A percentile compares a stretch with the other conserved stretches of the same genome.
These are phyloP conservation scores for Noturus placidus DNA, from an alignment of 2,113 vertebrate genomes.

Conservation along the genomic window DNA sequence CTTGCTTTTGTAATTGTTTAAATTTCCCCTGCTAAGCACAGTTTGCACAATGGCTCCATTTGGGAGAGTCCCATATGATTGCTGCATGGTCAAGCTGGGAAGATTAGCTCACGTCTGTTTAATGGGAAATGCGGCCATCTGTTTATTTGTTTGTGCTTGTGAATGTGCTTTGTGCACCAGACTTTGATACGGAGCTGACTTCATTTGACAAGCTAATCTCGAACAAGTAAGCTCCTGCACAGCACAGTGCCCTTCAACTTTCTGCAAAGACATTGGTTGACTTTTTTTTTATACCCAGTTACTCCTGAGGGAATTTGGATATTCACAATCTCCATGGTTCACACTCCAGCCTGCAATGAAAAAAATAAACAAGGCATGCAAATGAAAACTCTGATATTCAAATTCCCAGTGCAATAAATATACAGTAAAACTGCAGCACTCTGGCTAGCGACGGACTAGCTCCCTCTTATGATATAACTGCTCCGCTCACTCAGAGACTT, in stretches of 20 bases:
- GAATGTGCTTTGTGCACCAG: conserved; percentile 34
- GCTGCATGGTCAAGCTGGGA: conserved; percentile 55
- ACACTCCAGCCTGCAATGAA: conserved; percentile 16
- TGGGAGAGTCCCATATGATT: conserved; percentile 53
- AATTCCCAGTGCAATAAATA: conserved; percentile 23
- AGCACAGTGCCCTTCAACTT: conserved; percentile 47
- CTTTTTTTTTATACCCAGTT: neutral
- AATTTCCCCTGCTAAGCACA: conserved; percentile 50
- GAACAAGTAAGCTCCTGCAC: conserved; percentile 41
- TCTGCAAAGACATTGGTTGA: conserved; percentile 29
- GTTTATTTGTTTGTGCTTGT: conserved; percentile 49
- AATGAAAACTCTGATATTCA: conserved; percentile 26
- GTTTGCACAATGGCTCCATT: conserved; percentile 54
- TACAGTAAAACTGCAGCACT: conserved; percentile 7
- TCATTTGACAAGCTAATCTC: conserved; percentile 50
- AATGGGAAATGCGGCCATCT: conserved; percentile 53
- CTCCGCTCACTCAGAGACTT: conserved; percentile 9
- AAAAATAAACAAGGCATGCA: conserved; percentile 36
- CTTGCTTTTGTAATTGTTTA: conserved; percentile 50
- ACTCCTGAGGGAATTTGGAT: conserved; percentile 18
- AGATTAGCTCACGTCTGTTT: conserved; percentile 58
- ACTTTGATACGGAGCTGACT: conserved; percentile 38
- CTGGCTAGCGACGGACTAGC: conserved; percentile 15
- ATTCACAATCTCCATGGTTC: conserved; percentile 21
- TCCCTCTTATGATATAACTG: conserved; percentile 29